Evolutionary conservation across 1,140 invertebrate species (phyloP), one percentile per base, ranked within the genome.

Genomic region (Anastrepha ludens): DNA sequence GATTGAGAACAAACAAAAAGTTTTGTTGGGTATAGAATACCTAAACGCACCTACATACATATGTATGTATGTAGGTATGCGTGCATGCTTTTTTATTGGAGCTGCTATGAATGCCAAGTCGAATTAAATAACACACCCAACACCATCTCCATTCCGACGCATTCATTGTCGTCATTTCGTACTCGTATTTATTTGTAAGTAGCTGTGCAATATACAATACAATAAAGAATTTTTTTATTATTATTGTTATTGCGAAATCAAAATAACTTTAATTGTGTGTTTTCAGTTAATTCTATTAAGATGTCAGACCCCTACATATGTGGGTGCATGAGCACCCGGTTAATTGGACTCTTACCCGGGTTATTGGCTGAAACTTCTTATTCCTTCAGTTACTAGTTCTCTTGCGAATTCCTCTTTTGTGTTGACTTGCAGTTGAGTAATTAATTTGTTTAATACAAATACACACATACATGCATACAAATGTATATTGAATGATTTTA

Each of bases 231-330:
- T 29, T 29, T 29, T 29, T 29, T 29, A 13, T 44, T 29, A 4
- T 17, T 44, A 74, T 44, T 15, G 67, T 6, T 70, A 6, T 74
- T 47, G 65, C 67, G 15, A 47, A 74, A 74, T 74, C 41, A 47
- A 74, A 74, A 47, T 44, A 74, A 74, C 67, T 74, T 47, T 74
- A 74, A 74, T 74, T 74, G 67, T 15, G 9, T 44, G 15, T 74
- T 74, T 74, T 15, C 67, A 74, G 41, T 74, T 74, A 74, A 74
- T 74, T 74, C 67, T 13, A 74, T 70, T 70, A 17, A 15, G 2
- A 41, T 74, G 67, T 9, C 41, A 74, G 11, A 15, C 13, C 39
- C 44, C 29, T 29, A 29, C 29, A 29, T 74, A 44, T 17, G 39
- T 74, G 67, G 67, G 39, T 47, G 67, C 67, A 74, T 47, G 4